Conservation (phyloP, 2,113 vertebrate species). For the Ancistrus triradiatus region DNA sequence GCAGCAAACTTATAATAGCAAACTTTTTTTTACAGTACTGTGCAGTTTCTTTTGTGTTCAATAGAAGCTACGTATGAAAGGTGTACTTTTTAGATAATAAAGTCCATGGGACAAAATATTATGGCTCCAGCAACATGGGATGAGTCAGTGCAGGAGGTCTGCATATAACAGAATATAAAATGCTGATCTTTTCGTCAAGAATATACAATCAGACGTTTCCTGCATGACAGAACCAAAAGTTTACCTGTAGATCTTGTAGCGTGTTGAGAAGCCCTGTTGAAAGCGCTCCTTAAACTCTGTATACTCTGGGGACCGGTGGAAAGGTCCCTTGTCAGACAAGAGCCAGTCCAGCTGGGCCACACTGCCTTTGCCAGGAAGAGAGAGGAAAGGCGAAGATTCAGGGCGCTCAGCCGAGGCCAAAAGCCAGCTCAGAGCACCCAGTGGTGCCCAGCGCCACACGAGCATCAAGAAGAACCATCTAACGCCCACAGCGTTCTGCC, state of each 20-base stretch:
- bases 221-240: constrained; percentile 34
- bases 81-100: too few species aligned
- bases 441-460: constrained; percentile 64
- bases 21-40: too few species aligned
- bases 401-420: constrained; percentile 76
- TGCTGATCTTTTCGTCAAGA: too few species aligned
- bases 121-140: too few species aligned
- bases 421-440: constrained; percentile 69
- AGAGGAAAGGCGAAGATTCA: constrained; percentile 66
- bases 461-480: constrained; percentile 72
- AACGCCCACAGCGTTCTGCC: constrained; percentile 69
- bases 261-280: constrained; percentile 94
- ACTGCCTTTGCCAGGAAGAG: constrained; percentile 57
- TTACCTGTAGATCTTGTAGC: constrained; percentile 99
- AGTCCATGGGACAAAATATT: too few species aligned
- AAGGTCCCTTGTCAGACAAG: constrained; percentile 91
- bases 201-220: too few species aligned
- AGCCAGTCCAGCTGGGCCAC: constrained; percentile 88
- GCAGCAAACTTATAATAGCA: too few species aligned
- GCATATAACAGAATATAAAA: too few species aligned
- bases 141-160: too few species aligned
- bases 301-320: constrained; percentile 91
- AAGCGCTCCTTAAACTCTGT: constrained; percentile 90
- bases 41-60: too few species aligned
- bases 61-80: too few species aligned